phyloP scores from a whole-genome alignment of 2,797 vertebrate genomes.

The Vipera ursinii region DNA sequence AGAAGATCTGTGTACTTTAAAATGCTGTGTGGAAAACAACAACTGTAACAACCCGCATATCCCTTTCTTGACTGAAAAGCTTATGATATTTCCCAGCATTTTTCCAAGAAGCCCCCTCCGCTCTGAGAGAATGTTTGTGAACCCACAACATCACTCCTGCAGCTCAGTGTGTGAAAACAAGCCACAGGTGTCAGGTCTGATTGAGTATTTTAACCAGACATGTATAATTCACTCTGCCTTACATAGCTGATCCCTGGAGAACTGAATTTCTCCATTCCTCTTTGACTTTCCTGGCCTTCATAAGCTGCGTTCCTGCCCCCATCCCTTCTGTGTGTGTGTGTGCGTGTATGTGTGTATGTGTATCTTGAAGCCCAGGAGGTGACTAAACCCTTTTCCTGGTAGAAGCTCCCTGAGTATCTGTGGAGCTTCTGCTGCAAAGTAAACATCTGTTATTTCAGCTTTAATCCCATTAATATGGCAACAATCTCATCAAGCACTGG shows the following conservation, averaged over 20 bases:
- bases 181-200: neutral
- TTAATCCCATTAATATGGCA: conserved; percentile 39
- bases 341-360: neutral
- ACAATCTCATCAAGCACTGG: conserved; percentile 25
- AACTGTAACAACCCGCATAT: neutral
- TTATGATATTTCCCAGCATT: neutral
- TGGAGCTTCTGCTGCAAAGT: conserved; percentile 26
- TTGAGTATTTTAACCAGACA: neutral
- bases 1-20: neutral
- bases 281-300: neutral
- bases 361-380: conserved; percentile 19
- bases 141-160: neutral
- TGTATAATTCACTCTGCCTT: neutral
- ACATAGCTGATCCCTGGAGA: neutral
- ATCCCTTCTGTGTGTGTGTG: neutral
- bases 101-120: neutral
- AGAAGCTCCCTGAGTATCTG: conserved; percentile 27
- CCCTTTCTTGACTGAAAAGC: neutral
- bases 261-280: neutral
- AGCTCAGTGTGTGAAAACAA: neutral
- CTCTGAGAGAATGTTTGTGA: neutral
- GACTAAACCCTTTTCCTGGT: conserved; percentile 19
- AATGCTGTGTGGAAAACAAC: neutral
- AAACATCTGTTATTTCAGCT: conserved; percentile 39
- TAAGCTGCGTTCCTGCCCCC: neutral